phyloP scores from a whole-genome alignment of 2,797 vertebrate genomes.

The Micromesistius poutassou region DNA sequence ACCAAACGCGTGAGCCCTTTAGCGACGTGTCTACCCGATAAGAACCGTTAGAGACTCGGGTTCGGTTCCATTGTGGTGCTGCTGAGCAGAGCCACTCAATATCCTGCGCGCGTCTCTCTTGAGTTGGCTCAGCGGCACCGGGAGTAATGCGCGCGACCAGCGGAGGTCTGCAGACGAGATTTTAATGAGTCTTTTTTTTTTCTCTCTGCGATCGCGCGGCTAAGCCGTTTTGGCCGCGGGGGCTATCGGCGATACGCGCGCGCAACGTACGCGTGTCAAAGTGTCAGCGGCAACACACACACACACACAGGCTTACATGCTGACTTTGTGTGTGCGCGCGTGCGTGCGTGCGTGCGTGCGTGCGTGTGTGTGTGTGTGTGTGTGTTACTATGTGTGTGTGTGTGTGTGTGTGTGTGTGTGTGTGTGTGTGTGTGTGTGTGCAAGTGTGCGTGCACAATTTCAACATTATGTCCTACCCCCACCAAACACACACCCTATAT shows the following conservation, averaged over 20 bases:
- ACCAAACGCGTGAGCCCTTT: background rate
- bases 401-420: constrained; percentile 13
- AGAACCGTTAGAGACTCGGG: constrained; percentile 30
- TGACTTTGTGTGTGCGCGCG: constrained; percentile 19
- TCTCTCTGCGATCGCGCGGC: constrained; percentile 22
- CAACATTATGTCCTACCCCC: background rate
- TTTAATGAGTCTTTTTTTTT: constrained; percentile 48
- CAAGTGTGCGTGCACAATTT: background rate
- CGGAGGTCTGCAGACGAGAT: constrained; percentile 44
- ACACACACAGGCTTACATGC: too few species aligned
- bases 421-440: background rate
- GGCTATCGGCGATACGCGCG: constrained; percentile 18
- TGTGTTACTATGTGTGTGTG: constrained; percentile 21
- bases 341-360: constrained; percentile 33
- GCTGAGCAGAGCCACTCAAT: constrained; percentile 28
- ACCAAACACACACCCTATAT: background rate
- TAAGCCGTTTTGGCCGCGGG: constrained; percentile 34
- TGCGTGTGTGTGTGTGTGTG: constrained; percentile 32
- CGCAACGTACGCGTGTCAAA: constrained; percentile 15
- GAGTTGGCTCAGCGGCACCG: constrained; percentile 12
- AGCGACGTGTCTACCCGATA: constrained; percentile 9
- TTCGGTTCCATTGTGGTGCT: constrained; percentile 48
- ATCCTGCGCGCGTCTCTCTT: constrained; percentile 43
- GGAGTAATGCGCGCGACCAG: constrained; percentile 47
- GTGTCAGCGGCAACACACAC: constrained; percentile 38